Percentiles rank a stretch among this genome's conserved stretches.
Conservation (phyloP, 2,797 vertebrate genomes). For the Babyrousa celebensis region DNA sequence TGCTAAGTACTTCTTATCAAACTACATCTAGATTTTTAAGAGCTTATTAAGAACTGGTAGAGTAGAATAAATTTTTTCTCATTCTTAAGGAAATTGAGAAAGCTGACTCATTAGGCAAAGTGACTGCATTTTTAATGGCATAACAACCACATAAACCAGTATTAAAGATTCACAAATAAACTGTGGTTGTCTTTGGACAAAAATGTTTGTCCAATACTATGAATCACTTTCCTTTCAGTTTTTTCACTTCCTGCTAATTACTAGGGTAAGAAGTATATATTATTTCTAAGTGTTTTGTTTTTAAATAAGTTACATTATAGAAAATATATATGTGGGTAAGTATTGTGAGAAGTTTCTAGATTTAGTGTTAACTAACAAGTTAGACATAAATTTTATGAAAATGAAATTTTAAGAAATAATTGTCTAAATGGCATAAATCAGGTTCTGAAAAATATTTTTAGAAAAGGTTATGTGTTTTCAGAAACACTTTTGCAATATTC, state of each 20-base stretch:
- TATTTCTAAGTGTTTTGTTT: not conserved
- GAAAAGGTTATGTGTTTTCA: not conserved
- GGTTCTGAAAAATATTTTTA: not conserved
- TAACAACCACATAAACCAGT: not conserved
- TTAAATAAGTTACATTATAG: not conserved
- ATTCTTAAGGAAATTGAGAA: conserved; percentile 52
- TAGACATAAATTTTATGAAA: not conserved
- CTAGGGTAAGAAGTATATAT: not conserved
- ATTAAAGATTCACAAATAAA: conserved; percentile 3
- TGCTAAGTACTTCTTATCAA: conserved; percentile 62
- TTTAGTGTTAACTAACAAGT: not conserved
- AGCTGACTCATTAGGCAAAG: conserved; percentile 17
- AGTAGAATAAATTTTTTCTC: conserved; percentile 8
- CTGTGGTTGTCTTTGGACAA: not conserved
- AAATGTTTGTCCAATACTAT: not conserved
- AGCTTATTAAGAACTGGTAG: conserved; percentile 39
- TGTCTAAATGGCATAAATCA: not conserved
- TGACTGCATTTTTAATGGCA: not conserved
- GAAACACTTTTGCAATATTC: not conserved
- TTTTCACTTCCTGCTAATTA: not conserved
- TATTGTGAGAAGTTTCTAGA: not conserved
- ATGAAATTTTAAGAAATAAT: not conserved
- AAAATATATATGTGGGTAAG: not conserved
- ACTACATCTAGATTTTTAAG: not conserved
- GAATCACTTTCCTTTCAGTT: not conserved